Conservation (phyloP, 2,888 invertebrate species). For the Acanthosoma haemorrhoidale region DNA sequence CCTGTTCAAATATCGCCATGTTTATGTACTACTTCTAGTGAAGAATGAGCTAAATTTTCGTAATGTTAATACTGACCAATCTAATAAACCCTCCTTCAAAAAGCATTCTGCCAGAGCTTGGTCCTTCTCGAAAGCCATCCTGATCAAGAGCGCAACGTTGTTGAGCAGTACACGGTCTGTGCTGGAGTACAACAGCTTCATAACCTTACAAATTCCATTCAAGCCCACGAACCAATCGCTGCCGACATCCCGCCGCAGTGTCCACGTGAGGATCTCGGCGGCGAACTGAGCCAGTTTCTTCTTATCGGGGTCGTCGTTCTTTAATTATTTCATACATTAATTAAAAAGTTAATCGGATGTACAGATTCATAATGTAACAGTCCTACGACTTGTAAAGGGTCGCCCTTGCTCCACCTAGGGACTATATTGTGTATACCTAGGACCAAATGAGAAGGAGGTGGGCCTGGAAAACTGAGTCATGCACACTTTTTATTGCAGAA, state of each 20-base stretch:
- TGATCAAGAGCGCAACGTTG: neutral
- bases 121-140: neutral
- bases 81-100: neutral
- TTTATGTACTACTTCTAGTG: neutral
- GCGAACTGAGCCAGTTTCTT: neutral
- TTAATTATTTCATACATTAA: no score
- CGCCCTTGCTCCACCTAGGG: no score
- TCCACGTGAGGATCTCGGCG: neutral
- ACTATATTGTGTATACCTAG: no score
- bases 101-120: neutral
- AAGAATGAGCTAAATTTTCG: neutral
- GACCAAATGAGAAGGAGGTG: no score
- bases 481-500: no score
- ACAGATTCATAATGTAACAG: no score
- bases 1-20: neutral
- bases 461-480: no score
- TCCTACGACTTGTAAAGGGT: no score
- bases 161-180: neutral
- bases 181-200: neutral
- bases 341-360: no score
- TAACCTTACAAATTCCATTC: neutral
- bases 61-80: neutral
- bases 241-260: neutral
- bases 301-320: neutral
- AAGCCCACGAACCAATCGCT: slow-evolving; percentile 6